Percentiles rank a stretch among this genome's conserved stretches.
These are phyloP conservation scores for Plotosus lineatus DNA, from an alignment of 2,113 vertebrate species.

Conservation along the genomic window DNA sequence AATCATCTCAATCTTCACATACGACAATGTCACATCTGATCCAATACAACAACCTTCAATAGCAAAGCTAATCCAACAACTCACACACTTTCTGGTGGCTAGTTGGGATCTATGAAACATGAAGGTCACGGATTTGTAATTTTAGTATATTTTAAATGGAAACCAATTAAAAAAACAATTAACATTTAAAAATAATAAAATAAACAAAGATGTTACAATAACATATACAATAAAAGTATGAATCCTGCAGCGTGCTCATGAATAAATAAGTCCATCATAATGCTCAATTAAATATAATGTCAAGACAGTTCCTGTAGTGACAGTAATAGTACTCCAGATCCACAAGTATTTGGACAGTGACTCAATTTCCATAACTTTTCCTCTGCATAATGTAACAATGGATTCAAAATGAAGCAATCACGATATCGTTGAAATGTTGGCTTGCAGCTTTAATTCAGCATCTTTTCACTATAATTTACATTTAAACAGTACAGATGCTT, in stretches of 20 bases:
- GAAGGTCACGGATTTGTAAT: background rate
- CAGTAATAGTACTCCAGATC: no score
- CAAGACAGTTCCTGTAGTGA: background rate
- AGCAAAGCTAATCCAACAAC: background rate
- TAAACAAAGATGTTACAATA: no score
- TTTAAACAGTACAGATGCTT: no score
- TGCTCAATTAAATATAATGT: background rate
- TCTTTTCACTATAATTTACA: no score
- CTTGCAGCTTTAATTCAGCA: background rate
- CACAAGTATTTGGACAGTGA: background rate
- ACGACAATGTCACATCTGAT: conserved; percentile 8
- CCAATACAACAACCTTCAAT: background rate
- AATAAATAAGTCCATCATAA: background rate
- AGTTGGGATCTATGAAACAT: background rate
- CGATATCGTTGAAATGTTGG: background rate
- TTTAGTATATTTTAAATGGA: background rate
- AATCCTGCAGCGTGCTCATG: no score
- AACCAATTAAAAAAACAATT: no score
- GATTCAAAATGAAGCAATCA: background rate
- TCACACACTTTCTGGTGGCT: background rate
- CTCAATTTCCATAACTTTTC: background rate
- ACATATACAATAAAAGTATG: no score
- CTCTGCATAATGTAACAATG: background rate
- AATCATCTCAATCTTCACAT: background rate
- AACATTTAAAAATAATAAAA: no score